Evolutionary conservation across 2,888 invertebrate species (phyloP).

Genomic region (Sesia bembeciformis): DNA sequence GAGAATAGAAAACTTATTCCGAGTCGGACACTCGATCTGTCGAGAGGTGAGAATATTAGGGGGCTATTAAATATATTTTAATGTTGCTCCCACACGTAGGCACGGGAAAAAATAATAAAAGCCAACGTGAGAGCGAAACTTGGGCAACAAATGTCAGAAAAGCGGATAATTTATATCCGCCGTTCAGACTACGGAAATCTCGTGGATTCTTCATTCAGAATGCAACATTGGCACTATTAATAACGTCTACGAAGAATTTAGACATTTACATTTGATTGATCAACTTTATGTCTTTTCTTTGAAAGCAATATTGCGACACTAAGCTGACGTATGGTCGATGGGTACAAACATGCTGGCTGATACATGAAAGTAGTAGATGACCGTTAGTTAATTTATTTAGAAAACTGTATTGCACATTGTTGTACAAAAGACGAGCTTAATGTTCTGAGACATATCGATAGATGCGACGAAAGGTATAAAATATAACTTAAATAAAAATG

Average conservation of each 20-base stretch:
- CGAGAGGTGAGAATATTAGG: slow-evolving; percentile 25
- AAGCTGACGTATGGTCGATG: no score
- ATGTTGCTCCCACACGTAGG: slow-evolving; percentile 12
- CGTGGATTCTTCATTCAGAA: slow-evolving; percentile 26
- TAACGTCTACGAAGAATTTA: slow-evolving; percentile 22
- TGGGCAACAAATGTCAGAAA: slow-evolving; percentile 2
- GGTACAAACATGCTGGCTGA: no score
- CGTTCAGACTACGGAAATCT: neutral
- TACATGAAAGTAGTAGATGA: no score
- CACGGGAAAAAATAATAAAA: slow-evolving; percentile 22
- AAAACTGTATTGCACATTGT: no score
- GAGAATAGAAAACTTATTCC: slow-evolving; percentile 23
- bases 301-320: no score
- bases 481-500: no score
- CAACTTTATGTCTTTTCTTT: neutral
- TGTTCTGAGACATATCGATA: no score
- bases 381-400: no score
- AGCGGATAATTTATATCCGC: neutral
- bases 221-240: slow-evolving; percentile 24
- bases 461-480: no score
- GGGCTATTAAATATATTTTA: slow-evolving; percentile 32
- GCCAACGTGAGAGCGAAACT: slow-evolving; percentile 24
- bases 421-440: no score
- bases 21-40: slow-evolving; percentile 10
- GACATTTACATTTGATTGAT: neutral